Percentiles rank a stretch among this genome's conserved stretches.
phyloP scores from a whole-genome alignment of 2,113 vertebrate genomes.

The Microcebus murinus region DNA sequence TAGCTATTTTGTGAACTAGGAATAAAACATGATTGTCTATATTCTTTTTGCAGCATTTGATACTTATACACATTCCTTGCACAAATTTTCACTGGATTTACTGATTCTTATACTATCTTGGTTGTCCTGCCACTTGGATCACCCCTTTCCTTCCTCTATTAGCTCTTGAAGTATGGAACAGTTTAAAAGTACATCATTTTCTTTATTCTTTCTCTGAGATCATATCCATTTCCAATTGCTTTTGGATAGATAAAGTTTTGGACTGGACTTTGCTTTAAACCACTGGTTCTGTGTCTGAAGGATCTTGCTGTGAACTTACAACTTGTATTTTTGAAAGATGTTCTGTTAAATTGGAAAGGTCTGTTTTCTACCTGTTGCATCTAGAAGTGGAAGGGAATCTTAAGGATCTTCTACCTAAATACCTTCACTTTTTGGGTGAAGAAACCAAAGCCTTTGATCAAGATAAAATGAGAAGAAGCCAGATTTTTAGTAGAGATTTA shows the following conservation, averaged over 20 bases:
- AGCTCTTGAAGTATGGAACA: background rate
- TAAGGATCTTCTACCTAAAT: background rate
- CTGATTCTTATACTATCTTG: background rate
- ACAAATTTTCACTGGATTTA: background rate
- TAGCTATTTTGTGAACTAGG: background rate
- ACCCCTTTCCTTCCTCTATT: background rate
- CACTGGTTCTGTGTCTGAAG: background rate
- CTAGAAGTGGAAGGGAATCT: background rate
- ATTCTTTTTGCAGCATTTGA: background rate
- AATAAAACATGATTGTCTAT: background rate
- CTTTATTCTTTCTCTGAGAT: background rate
- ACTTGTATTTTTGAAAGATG: background rate
- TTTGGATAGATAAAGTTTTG: background rate
- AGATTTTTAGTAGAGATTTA: constrained; percentile 48
- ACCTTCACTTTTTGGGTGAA: background rate
- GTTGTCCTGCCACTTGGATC: background rate
- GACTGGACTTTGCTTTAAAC: background rate
- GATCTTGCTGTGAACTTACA: background rate
- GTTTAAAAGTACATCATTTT: background rate
- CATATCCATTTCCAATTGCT: background rate
- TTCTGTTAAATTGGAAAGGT: background rate
- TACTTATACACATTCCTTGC: background rate
- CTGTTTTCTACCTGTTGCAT: background rate
- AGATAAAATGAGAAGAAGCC: background rate
- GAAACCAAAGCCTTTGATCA: background rate